Evolutionary conservation across 2,113 vertebrate genomes (phyloP).

Genomic region (Colistium nudipinnis): DNA sequence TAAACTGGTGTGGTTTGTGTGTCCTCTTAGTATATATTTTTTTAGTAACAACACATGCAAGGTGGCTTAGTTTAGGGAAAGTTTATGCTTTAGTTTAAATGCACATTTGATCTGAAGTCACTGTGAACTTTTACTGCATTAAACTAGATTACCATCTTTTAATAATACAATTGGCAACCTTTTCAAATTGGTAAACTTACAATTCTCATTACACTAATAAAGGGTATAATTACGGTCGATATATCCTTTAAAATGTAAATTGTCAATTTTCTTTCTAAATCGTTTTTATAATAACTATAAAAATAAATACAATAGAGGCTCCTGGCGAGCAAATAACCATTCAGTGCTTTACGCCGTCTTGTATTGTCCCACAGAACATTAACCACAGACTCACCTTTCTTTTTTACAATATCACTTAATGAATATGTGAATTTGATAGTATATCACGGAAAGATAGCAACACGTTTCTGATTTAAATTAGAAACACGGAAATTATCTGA

Average conservation of each 20-base stretch:
- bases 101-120: background rate
- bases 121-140: background rate
- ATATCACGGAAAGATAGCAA: background rate
- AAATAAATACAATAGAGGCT: background rate
- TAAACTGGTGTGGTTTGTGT: no score
- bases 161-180: no score
- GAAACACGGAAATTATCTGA: background rate
- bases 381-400: background rate
- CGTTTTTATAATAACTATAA: no score
- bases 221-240: no score
- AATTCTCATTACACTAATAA: no score
- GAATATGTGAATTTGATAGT: background rate
- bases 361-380: background rate
- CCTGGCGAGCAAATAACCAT: background rate
- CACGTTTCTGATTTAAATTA: background rate
- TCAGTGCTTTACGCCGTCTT: background rate
- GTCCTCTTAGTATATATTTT: no score
- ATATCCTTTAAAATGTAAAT: background rate
- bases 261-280: background rate
- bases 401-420: slow-evolving; percentile 1
- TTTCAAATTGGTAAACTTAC: no score
- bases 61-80: no score
- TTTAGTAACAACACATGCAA: no score
- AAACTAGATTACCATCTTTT: background rate
- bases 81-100: background rate